Evolutionary conservation across 2,113 vertebrate species (phyloP).

Genomic region (Cyanoramphus novaezelandiae): DNA sequence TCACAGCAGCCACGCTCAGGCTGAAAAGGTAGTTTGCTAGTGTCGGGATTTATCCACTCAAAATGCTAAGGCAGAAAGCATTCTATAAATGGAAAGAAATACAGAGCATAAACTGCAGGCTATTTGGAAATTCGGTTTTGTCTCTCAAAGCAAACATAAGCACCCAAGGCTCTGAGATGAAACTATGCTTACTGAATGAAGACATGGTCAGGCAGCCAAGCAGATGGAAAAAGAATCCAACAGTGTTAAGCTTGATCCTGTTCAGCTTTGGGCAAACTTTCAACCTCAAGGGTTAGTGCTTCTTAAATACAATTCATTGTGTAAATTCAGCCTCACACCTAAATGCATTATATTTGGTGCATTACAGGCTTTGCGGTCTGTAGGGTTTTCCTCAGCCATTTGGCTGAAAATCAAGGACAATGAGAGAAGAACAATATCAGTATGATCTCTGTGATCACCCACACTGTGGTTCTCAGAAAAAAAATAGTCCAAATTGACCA

Average conservation of each 20-base stretch:
- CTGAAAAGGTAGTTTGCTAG: not conserved
- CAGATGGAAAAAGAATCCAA: not conserved
- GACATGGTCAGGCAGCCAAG: not conserved
- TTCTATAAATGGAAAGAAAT: not conserved
- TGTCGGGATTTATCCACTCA: not conserved
- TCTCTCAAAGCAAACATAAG: not conserved
- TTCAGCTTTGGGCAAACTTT: not conserved
- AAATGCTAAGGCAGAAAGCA: not conserved
- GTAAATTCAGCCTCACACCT: not conserved
- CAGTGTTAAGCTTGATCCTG: not conserved
- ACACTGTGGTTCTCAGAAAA: not conserved
- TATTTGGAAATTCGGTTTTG: not conserved
- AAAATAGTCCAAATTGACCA: not conserved
- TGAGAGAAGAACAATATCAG: not conserved
- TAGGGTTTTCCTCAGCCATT: not conserved
- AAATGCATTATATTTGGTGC: not conserved
- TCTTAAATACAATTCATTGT: not conserved
- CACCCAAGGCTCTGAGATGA: not conserved
- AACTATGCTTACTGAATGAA: not conserved
- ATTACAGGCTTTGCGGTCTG: not conserved
- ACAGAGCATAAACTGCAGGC: not conserved
- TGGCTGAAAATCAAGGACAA: constrained; percentile 2
- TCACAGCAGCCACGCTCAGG: not conserved
- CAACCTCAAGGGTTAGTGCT: not conserved
- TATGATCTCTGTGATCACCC: not conserved